phyloP scores from a whole-genome alignment of 2,113 vertebrate genomes.

The Pedionomus torquatus region DNA sequence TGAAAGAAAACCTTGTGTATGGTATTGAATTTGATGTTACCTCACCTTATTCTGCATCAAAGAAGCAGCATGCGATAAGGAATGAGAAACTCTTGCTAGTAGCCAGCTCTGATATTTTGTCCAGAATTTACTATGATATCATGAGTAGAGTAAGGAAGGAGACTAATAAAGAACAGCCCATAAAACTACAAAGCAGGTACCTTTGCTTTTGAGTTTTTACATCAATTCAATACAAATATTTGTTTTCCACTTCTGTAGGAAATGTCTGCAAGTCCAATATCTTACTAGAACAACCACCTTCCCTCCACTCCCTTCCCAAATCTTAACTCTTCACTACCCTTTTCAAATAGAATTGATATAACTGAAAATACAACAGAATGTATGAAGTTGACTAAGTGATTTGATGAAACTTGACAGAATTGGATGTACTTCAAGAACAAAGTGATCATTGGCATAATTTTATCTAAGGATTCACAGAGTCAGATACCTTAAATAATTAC shows the following conservation, averaged over 20 bases:
- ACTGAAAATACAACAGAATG: constrained; percentile 79
- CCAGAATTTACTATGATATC: not conserved
- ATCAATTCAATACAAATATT: not conserved
- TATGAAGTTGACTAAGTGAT: constrained; percentile 81
- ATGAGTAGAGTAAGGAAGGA: not conserved
- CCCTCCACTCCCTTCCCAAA: not conserved
- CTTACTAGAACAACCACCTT: not conserved
- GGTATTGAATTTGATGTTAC: not conserved
- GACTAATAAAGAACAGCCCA: not conserved
- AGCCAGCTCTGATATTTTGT: not conserved
- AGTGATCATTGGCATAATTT: constrained; percentile 44
- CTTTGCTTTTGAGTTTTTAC: not conserved
- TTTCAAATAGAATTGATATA: constrained; percentile 22
- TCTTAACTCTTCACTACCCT: not conserved
- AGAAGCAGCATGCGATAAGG: not conserved
- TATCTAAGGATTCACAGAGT: not conserved
- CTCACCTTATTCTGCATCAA: not conserved
- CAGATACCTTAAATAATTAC: not conserved
- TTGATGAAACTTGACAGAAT: constrained; percentile 84
- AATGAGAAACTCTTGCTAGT: not conserved
- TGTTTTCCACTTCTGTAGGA: not conserved
- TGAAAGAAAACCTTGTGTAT: constrained; percentile 51
- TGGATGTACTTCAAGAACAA: constrained; percentile 73
- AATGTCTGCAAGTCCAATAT: not conserved
- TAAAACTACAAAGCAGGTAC: not conserved